A percentile compares a stretch with the other conserved stretches of the same genome.
Evolutionary conservation across 2,888 invertebrate species (phyloP).

Genomic region (Morinoia aosen): DNA sequence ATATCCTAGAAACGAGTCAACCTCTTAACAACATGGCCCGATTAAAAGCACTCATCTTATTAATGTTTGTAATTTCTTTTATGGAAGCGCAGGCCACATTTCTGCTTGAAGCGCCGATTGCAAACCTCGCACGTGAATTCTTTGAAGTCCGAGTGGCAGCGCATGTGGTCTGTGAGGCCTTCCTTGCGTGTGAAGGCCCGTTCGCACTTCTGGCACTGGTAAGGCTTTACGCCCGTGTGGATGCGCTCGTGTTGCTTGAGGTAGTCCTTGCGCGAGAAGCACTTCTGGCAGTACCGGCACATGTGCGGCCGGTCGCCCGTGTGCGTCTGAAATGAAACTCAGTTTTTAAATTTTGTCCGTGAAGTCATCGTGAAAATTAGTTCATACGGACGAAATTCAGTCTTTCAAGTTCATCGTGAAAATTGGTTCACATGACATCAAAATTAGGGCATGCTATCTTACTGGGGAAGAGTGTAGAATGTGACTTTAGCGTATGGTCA

Average conservation of each 20-base stretch:
- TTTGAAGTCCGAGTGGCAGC: constrained; percentile 67
- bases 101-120: constrained; percentile 67
- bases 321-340: constrained; percentile 61
- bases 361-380: not conserved
- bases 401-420: not conserved
- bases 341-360: not conserved
- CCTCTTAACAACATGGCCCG: not conserved
- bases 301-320: constrained; percentile 67
- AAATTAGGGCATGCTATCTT: not conserved
- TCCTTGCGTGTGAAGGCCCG: constrained; percentile 67
- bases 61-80: constrained; percentile 67
- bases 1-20: not conserved
- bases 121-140: constrained; percentile 66
- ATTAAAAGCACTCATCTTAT: not conserved
- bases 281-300: constrained; percentile 67
- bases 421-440: not conserved
- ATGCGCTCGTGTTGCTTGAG: constrained; percentile 67
- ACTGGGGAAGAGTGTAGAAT: not conserved
- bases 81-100: constrained; percentile 67
- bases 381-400: not conserved
- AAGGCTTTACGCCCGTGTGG: constrained; percentile 67
- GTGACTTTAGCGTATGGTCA: not conserved
- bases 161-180: constrained; percentile 67
- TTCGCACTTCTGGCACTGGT: constrained; percentile 64
- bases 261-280: constrained; percentile 67